Base-by-base conservation (phyloP, 2,888 invertebrate genomes). In the Oscheius sp. region DNA sequence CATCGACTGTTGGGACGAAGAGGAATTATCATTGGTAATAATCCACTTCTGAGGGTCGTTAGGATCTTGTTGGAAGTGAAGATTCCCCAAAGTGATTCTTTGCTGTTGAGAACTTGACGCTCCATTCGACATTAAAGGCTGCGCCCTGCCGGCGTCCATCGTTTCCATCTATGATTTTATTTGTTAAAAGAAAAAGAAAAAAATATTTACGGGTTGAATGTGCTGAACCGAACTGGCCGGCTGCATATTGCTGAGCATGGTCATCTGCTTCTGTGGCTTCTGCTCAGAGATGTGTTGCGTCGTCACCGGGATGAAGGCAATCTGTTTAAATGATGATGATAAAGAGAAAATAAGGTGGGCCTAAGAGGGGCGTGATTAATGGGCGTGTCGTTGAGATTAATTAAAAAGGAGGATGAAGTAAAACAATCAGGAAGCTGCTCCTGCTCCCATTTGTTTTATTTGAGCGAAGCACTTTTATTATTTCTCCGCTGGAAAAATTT, bases 1-100 rank as follows among this genome's bases (percentile, higher is more conserved):
- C 65, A 66, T 58, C 3, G 46, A 50, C 3, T 33, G 52, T 4
- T 33, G 37, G n/a, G 68, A 20, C 6, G 65, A 34, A 5, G 69
- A 25, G 12, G 27, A 27, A 15, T 63, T 58, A 45, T 86, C 85
- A 68, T 85, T 85, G 5, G 85, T 86, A 70, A 85, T 85, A 34
- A 86, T 86, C 93, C 93, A 93, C 87, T 93, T 93, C 75, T 91
- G 91, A 0, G 93, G 92, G 87, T 93, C 93, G 79, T 90, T 91
- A 0, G 93, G 92, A 83, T 93, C 93, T 84, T 93, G 92, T 83
- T 93, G 93, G 73, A 93, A 90, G 84, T 92, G 92, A 80, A 85
- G 73, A 53, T 92, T 91, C 1, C 85, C 82, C n/a, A 83, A 72
- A 8, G 82, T 83, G n/a, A 83, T 83, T 64, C 81, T 70, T 69